phyloP scores from a whole-genome alignment of 2,113 vertebrate genomes.

The Chaetorhynchus papuensis region DNA sequence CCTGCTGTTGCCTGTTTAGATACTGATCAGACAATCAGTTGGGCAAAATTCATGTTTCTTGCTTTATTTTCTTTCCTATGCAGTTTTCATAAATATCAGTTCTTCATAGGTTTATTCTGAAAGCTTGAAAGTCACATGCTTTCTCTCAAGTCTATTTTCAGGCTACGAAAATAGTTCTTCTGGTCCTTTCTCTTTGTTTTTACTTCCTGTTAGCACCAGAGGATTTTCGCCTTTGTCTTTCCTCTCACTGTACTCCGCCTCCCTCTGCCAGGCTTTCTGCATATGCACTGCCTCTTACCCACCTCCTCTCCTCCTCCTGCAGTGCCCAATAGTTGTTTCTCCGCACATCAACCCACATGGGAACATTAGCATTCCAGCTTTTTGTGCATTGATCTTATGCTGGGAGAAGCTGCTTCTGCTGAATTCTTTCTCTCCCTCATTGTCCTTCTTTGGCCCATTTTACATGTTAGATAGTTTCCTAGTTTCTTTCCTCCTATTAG shows the following conservation, averaged over 20 bases:
- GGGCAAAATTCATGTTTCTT: neutral
- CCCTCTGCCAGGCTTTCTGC: neutral
- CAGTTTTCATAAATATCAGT: neutral
- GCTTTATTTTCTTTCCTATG: neutral
- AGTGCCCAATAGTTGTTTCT: neutral
- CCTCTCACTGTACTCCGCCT: neutral
- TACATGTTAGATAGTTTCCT: neutral
- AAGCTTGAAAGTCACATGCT: neutral
- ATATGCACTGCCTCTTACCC: neutral
- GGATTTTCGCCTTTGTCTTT: neutral
- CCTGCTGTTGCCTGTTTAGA: neutral
- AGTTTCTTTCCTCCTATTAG: neutral
- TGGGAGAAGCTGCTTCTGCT: neutral
- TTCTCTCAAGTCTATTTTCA: neutral
- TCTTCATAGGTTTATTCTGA: neutral
- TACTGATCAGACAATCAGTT: neutral
- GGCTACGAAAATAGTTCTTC: neutral
- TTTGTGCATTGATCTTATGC: neutral
- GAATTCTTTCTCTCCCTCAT: neutral
- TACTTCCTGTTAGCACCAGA: neutral
- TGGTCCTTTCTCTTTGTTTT: neutral
- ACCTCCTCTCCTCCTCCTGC: neutral
- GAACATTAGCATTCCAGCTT: neutral
- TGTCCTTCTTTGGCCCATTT: neutral
- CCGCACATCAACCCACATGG: neutral